Evolutionary conservation across 2,888 invertebrate genomes (phyloP).

Genomic region (Empis stercorea): DNA sequence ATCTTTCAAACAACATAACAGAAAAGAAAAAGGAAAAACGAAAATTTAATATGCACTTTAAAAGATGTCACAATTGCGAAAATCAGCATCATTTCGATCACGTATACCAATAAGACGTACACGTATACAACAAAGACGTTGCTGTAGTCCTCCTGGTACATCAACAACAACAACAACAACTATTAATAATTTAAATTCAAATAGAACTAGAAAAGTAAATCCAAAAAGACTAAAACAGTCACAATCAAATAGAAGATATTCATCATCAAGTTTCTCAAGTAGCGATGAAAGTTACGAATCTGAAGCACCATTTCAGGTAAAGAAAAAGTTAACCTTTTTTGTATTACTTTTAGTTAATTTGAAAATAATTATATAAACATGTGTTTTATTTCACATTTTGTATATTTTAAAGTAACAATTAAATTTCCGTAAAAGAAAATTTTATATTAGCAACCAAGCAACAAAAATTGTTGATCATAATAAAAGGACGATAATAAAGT

Average conservation of each 20-base stretch:
- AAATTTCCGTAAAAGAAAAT: too few species aligned
- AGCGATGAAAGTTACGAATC: slow-evolving; percentile 24
- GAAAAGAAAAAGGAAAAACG: too few species aligned
- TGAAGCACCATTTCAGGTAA: slow-evolving; percentile 22
- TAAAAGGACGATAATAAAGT: too few species aligned
- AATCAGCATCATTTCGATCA: slow-evolving; percentile 25
- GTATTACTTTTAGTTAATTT: too few species aligned
- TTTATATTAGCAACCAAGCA: too few species aligned
- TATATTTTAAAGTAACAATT: too few species aligned
- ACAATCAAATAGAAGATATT: slow-evolving; percentile 12
- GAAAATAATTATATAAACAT: too few species aligned
- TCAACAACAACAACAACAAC: not conserved
- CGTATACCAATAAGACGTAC: slow-evolving; percentile 22
- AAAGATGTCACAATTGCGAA: slow-evolving; percentile 24
- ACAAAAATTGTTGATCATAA: too few species aligned
- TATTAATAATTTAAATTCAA: not conserved
- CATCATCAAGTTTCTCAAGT: slow-evolving; percentile 22
- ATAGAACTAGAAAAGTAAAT: not conserved
- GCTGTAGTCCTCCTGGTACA: slow-evolving; percentile 15
- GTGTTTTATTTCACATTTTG: too few species aligned
- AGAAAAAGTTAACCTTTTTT: not conserved
- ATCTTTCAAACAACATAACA: too few species aligned
- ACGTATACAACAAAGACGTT: slow-evolving; percentile 17
- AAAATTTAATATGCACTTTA: not conserved
- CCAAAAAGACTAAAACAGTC: not conserved